Base-by-base conservation (phyloP, 1,140 invertebrate genomes). In the Vanessa tameamea region DNA sequence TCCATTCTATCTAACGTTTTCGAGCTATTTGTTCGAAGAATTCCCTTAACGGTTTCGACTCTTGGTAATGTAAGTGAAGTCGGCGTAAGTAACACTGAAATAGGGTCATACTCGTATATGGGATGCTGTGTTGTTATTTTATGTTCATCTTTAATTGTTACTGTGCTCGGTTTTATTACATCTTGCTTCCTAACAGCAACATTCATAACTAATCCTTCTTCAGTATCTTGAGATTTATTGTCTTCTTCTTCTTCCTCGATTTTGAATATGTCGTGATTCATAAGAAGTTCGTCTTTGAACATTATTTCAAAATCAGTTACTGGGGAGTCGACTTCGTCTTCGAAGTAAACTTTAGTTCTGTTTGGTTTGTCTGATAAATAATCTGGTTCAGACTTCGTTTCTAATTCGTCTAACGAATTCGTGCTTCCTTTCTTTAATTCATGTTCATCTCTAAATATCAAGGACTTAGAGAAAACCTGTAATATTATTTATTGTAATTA, bases 301-400 rank as follows among this genome's bases (percentile, higher is more conserved):
- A 93, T 93, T 7, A 93, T 93, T 84, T 93, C 91, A 63, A 93
- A 93, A 77, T 93, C 93, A n/a, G 93, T 92, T 1, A 93, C 87
- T 1, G 91, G 91, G 2, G 87, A 89, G 43, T 91, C 85, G 0
- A 92, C 85, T 82, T 92, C 88, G 67, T 91, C 87, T 82, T 93
- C 91, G 73, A 92, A 92, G 73, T 91, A 92, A 1, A 92, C 91
- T 79, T 91, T 92, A 11, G 90, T 90, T 72, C 91, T 83, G 66
- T 90, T 92, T 5, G 89, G 91, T 78, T 84, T 88, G 59, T 90
- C 88, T 3, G 83, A 86, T 68, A 90, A 69, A 31, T 87, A 87
- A 64, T 92, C 90, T 15, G 89, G 89, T 83, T 92, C 89, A 5
- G 89, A 92, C 82, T 92, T 91, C 0, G 90, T 92, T 74, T 93